These are phyloP conservation scores for Willowsia nigromaculata DNA, from an alignment of 2,888 invertebrate genomes.

Conservation along the genomic window DNA sequence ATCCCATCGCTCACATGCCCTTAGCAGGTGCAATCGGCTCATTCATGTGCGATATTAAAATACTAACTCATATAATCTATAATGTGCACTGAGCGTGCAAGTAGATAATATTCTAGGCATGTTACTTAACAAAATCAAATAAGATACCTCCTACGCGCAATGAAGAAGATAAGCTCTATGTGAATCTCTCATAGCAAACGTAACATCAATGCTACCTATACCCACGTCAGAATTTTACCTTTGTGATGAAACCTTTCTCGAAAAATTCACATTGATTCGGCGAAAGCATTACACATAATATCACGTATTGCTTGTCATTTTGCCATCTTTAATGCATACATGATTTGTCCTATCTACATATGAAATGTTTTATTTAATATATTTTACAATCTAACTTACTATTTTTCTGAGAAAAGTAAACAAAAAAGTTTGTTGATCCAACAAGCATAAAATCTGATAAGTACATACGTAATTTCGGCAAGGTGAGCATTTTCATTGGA, in stretches of 20 bases:
- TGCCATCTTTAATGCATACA: background rate
- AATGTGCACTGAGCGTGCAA: background rate
- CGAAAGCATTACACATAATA: too few species aligned
- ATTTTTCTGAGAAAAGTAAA: background rate
- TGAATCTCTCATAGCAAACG: too few species aligned
- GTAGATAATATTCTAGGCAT: background rate
- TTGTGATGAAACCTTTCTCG: too few species aligned
- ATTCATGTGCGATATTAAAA: background rate
- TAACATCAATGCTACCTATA: background rate
- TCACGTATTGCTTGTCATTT: too few species aligned
- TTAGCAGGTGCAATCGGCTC: slow-evolving; percentile 11
- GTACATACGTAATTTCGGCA: background rate
- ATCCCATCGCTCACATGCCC: background rate
- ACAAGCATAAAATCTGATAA: background rate
- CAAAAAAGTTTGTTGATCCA: background rate
- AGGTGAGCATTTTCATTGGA: background rate
- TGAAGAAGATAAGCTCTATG: background rate
- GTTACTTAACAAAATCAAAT: background rate
- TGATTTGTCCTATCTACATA: too few species aligned
- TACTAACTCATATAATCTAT: background rate
- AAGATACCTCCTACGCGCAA: background rate
- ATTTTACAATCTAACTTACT: background rate
- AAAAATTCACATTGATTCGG: too few species aligned
- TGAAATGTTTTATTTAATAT: background rate
- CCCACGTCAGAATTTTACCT: background rate